Evolutionary conservation across 2,113 vertebrate species (phyloP), one percentile per base, ranked within the genome.

Genomic region (Thalassarche chlororhynchos): DNA sequence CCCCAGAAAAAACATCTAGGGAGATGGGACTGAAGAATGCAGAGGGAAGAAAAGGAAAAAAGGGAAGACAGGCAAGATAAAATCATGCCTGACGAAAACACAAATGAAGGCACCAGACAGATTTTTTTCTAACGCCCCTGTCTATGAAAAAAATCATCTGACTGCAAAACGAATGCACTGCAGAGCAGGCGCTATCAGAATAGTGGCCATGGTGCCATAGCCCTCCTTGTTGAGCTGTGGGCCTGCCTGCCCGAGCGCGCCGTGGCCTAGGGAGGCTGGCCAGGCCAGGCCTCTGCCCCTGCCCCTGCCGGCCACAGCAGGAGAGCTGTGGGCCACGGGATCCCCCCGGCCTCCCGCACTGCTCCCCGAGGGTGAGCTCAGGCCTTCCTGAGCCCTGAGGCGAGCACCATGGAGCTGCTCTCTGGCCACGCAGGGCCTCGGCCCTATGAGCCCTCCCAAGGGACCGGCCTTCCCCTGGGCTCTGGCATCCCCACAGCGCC

Each of bases 351-450:
- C 3, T 15, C 57, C 25, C 3, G 1, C 7, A 3, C 8, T 38
- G 24, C 19, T 78, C 42, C 49, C 19, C 1, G 1, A 18, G 19
- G 25, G 20, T 2, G 2, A 49, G 34, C 34, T 46, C 10, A 25
- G 24, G 47, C 34, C 29, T 69, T 77, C 47, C 34, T 14, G 10
- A 40, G 19, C 38, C 34, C 34, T 4, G 5, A 25, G 20, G 4
- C 1, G 1, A 71, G 26, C 2, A 0, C 36, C 49, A 34, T 17
- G 42, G 42, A 65, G 42, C 16, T 49, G 28, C 14, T 51, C 24
- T 11, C 51, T 9, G 4, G 8, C 47, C 8, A 23, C 0, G 0
- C 8, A 10, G 17, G 20, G 12, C 29, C 19, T 29, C 0, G 0
- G 15, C 34, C 44, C 44, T 46, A 46, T 24, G 17, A 55, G 24